These are phyloP conservation scores for Drosophila mojavensis DNA, from an alignment of 1,140 invertebrate species.

Conservation along the genomic window DNA sequence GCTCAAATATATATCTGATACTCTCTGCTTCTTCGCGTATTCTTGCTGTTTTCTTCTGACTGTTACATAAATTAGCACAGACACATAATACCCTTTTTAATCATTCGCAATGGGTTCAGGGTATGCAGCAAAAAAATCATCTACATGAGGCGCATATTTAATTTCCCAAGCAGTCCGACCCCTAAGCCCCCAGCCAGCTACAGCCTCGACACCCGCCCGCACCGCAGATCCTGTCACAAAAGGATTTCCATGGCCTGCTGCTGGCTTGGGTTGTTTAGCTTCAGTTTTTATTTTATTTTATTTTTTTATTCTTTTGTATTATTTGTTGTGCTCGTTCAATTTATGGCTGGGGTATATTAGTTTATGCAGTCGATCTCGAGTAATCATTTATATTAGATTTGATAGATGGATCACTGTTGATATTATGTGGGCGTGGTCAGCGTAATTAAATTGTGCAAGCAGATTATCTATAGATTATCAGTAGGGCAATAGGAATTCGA, in stretches of 20 bases:
- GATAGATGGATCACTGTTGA: no score
- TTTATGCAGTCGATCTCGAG: no score
- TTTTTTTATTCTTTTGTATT: constrained; percentile 27
- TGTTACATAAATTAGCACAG: not conserved
- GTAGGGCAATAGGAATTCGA: no score
- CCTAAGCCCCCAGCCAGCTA: not conserved
- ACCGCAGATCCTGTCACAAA: constrained; percentile 55
- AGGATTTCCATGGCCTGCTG: constrained; percentile 70
- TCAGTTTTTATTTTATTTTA: constrained; percentile 14
- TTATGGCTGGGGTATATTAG: not conserved
- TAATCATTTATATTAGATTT: no score
- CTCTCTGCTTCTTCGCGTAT: no score
- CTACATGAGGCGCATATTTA: constrained; percentile 80
- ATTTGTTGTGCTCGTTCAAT: not conserved
- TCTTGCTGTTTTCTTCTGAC: no score
- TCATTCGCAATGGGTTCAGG: not conserved
- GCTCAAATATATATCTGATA: no score
- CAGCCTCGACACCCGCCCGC: not conserved
- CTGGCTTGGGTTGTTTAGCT: constrained; percentile 43
- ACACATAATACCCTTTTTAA: not conserved
- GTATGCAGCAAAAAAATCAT: constrained; percentile 32
- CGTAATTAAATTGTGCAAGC: no score
- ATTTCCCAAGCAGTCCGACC: constrained; percentile 41
- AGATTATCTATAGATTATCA: no score
- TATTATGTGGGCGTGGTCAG: no score